Base-by-base conservation (phyloP, 2,888 invertebrate genomes). In the Orchesellides sinensis region DNA sequence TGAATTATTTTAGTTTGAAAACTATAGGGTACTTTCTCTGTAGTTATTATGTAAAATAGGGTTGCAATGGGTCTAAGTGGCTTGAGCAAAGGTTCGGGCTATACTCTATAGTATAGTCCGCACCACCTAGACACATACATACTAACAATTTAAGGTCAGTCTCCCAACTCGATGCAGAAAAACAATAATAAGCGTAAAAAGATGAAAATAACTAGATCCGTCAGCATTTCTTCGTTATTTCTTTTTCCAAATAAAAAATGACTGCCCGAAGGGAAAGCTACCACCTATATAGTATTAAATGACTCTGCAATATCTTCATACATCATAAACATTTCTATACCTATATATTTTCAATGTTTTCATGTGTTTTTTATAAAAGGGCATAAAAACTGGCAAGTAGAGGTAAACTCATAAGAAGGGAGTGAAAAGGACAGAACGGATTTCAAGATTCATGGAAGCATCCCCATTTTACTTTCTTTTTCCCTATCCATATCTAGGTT, bases 361-460 rank as follows among this genome's bases (percentile, higher is more conserved):
- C 72, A 68, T 25, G 25, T 27, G 49, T 68, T 70, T 35, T 14
- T 63, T 25, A 65, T 40, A 47, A 29, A 17, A 19, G 54, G 27
- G 47, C 17, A 52, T 5, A 35, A 59, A 49, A 32, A 35, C 27
- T 10, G 65, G 49, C 35, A 63, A 63, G 23, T 56, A 14, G 56
- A 56, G 10, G 25, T 56, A 23, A 72, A 72, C 72, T 45, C 21
- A 40, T 27, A 59, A 59, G 59, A 52, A 59, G 49, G 52, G 52
- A 65, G 63, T 52, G 65, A 73, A 73, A 63, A 74, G 65, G 23
- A 61, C 63, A 61, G 25, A 35, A 74, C 63, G 74, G 52, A 74
- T 63, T 74, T 74, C 74, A 65, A 63, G 63, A 75, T 75, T 75
- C 75, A 74, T 66, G 66, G 54, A 75, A 66, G 75, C 75, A 52